Base-by-base conservation (phyloP, 2,797 vertebrate genomes). In the Sebastes itinus region DNA sequence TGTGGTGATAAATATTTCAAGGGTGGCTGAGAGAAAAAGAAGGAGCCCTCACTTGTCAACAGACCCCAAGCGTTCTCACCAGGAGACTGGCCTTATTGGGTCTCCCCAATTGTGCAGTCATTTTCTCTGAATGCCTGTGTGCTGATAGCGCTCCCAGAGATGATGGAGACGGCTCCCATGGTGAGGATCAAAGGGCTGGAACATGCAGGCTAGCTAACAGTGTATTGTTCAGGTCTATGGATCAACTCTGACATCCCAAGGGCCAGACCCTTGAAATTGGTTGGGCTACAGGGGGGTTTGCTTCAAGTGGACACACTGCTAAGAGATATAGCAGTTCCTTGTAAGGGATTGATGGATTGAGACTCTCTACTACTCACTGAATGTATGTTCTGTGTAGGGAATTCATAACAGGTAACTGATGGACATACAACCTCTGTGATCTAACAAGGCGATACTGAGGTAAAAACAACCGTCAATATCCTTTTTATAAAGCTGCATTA, bases 1-100 rank as follows among this genome's bases (percentile, higher is more conserved):
- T 92, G 87, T 87, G 78, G 81, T 88, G 82, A 94, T 95, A 94
- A 95, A 95, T 95, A 93, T 95, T 95, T 95, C 84, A 95, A 68
- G 52, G 75, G 61, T 63, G 35, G 72, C 77, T 80, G 80, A 83
- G 77, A 74, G 70, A 87, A 55, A 89, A 80, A 81, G 75, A 72
- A 54, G 58, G 74, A 88, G 72, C 78, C 84, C 78, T 80, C 72
- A 4, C 76, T 80, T 82, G 87, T 89, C 84, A 86, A 85, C 71
- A 61, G 71, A 80, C 72, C 72, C 60, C 70, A 25, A 71, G 70
- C 22, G 10, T 78, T 83, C 65, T 86, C 81, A 76, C 80, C 74
- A 22, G 81, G 91, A 77, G 81, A 69, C 74, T 20, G 59, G 67
- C 52, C 86, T 77, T 79, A 89, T 67, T 81, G 85, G 89, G 88